Evolutionary conservation across 1,140 invertebrate species (phyloP).

Genomic region (Procambarus virginalis): DNA sequence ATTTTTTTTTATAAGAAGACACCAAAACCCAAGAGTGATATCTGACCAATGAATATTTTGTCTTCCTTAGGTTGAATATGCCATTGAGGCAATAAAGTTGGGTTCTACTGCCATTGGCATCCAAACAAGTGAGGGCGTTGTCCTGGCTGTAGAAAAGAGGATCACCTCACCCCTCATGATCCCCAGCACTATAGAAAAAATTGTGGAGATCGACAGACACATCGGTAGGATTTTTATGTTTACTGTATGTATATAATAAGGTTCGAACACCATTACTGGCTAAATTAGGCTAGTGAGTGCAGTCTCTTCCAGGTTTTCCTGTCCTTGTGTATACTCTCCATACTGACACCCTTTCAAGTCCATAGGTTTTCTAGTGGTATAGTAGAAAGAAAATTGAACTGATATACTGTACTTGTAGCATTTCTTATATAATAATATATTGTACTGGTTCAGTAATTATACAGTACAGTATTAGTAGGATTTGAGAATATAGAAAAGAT

Average conservation of each 20-base stretch:
- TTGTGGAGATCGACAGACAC: conserved; percentile 91
- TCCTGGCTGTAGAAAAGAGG: conserved; percentile 97
- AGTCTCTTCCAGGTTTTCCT: too few species aligned
- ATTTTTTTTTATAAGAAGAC: neutral
- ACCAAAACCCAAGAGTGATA: neutral
- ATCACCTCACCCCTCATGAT: conserved; percentile 98
- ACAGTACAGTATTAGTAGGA: too few species aligned
- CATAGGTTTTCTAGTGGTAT: too few species aligned
- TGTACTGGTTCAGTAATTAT: too few species aligned
- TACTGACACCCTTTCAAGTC: too few species aligned
- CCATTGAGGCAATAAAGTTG: conserved; percentile 99
- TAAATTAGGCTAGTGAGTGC: too few species aligned
- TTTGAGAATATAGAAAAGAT: too few species aligned
- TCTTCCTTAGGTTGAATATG: conserved; percentile 91
- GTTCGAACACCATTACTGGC: too few species aligned
- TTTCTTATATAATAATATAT: too few species aligned
- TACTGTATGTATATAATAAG: neutral
- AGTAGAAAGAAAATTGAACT: too few species aligned
- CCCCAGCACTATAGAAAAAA: conserved; percentile 95
- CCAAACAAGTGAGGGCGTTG: conserved; percentile 93
- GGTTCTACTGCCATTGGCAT: conserved; percentile 99
- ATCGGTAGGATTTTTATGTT: conserved; percentile 80
- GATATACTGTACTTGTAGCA: too few species aligned
- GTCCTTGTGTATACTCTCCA: too few species aligned
- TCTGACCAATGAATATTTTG: neutral